Evolutionary conservation across 2,888 invertebrate genomes (phyloP), one percentile per base, ranked within the genome.

Genomic region (Cephus nigrinus): DNA sequence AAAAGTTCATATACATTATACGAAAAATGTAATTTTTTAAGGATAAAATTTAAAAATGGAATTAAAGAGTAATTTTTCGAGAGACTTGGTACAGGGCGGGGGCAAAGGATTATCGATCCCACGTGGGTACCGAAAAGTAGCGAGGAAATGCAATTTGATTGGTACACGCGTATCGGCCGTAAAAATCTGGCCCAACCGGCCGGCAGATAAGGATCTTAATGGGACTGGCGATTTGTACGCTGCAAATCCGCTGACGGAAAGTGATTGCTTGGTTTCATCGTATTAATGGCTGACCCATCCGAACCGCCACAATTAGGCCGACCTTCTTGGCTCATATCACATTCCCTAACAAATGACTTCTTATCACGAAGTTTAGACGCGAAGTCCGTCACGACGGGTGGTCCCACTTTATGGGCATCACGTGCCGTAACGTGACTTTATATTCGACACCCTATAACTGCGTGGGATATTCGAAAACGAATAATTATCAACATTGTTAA

Each of bases 311-410:
- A 31, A 33, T 71, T 71, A 71, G 31, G 36, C 35, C 74, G 34
- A n/a, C 77, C 11, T 55, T 68, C 34, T 73, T 12, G 71, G 33
- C 30, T 55, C 78, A 74, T 77, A 81, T 76, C 74, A 75, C 78
- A 81, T 78, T 75, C 78, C 75, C 72, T 77, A 81, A 84, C 81
- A 84, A 85, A 85, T 79, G 83, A 84, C 78, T 79, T 77, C 76
- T 79, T 77, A 79, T 78, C 85, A 78, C 80, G 83, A 81, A 72
- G 30, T 71, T 31, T 15, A 15, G 31, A 71, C 2, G 32, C 31
- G 32, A 31, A 32, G 71, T 15, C 23, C 1, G 40, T 15, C 40
- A 55, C 40, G 40, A 23, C 40, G 40, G 40, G 40, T 23, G 40
- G 40, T 55, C 40, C 40, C 23, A 15, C 23, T 23, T 55, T 55